Evolutionary conservation across 2,888 invertebrate species (phyloP), one percentile per base, ranked within the genome.

Genomic region (Empis livida): DNA sequence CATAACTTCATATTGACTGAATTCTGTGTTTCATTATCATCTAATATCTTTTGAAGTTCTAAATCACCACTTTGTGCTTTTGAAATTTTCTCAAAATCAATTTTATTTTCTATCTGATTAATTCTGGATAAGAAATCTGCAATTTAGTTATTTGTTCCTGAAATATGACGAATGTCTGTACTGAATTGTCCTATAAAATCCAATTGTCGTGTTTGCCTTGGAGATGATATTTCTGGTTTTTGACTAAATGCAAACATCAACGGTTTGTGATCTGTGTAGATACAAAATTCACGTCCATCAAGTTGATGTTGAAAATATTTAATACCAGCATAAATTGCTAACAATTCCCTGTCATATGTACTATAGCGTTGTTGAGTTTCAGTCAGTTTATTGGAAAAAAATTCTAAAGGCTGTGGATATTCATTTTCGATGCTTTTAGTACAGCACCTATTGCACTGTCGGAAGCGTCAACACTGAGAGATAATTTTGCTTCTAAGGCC

Each of bases 251-350:
- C 35, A 35, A 35, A 35, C 1, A 9, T 13, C 1, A 49, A 40
- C 20, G 49, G 49, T 4, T 45, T 47, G 23, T 47, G 45, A 11
- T 45, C 47, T 1, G 47, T 50, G 11, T 15, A 38, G 10, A 50
- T 10, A 4, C 35, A 9, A 15, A 50, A 50, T 1, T 6, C 9
- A 10, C 50, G 10, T 1, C 45, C 43, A 23, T 45, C 50, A 13
- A 47, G 4, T 35, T 46, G 8, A 27, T 47, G 44, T 16, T 30
- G 35, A 37, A 50, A 50, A 15, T 50, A 39, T 1, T 31, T 30
- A 1, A 50, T 31, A 1, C 44, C 31, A 5, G 3, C n/a, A 11
- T 45, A 47, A 1, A 40, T 43, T 5, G 43, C 45, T 2, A 43
- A 31, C 1, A 50, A 13, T n/a, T 50, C 48, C 4, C 47, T 20